Base-by-base conservation (phyloP, 2,113 vertebrate genomes). In the Cottus gobio region DNA sequence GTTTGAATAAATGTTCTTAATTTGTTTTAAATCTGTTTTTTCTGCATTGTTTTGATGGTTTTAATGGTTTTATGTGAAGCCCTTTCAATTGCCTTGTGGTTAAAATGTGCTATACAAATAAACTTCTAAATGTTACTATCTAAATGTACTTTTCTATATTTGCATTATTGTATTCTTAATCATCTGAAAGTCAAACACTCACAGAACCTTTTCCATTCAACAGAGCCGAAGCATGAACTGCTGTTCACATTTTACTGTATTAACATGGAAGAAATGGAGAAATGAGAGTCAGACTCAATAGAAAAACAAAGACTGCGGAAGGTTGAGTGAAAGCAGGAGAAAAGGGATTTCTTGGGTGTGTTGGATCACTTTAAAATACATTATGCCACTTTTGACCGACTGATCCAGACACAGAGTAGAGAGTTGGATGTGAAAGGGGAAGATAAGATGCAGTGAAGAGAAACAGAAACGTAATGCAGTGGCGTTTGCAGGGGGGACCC, bases 241-340 rank as follows among this genome's bases (percentile, higher is more conserved):
- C 5, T 11, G 13, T 52, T 73, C 22, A 69, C 7, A 46, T 39
- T 80, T 50, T 1, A 0, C 42, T 58, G 3, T 28, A 2, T 6
- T 48, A 4, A 48, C n/a, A n/a, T n/a, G n/a, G 5, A 62, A 34
- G 2, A 62, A 84, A 88, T 71, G 11, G 28, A 75, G 86, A 92
- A 92, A 82, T 74, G 81, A 93, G 56, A 92, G 64, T 58, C 16
- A 12, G 3, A 56, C 20, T 30, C 12, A 18, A 5, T 1, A 65
- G 26, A 72, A 36, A 54, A 52, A 46, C 22, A 67, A 61, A 68
- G n/a, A 52, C 16, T 9, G 11, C 56, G 5, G 10, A 31, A 67
- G 9, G 13, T 65, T 2, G 22, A 34, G 63, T 54, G 61, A 82
- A 83, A 78, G 24, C 22, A 46, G 63, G 77, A 67, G 28, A 42